phyloP scores from a whole-genome alignment of 1,140 invertebrate species.

The Zaprionus camerounensis region DNA sequence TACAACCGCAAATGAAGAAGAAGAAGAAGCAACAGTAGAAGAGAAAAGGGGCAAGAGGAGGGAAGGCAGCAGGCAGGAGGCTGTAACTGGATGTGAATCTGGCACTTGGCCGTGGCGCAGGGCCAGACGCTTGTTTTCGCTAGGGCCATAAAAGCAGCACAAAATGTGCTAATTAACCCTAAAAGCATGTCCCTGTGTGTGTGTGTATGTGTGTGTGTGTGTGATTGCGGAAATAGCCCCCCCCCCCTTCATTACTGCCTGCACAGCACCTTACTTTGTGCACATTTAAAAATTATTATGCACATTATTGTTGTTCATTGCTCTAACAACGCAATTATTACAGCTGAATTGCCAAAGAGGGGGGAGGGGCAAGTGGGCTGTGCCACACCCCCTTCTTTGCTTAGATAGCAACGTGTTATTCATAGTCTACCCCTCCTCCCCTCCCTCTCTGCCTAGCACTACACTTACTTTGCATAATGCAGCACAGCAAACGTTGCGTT shows the following conservation, averaged over 20 bases:
- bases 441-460: neutral
- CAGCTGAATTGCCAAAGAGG: neutral
- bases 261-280: slow-evolving; percentile 21
- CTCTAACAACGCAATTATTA: slow-evolving; percentile 79
- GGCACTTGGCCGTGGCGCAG: slow-evolving; percentile 69
- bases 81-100: slow-evolving; percentile 54
- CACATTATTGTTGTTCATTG: slow-evolving; percentile 80
- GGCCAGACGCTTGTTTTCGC: slow-evolving; percentile 75
- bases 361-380: too few relatives aligned
- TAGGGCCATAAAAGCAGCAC: slow-evolving; percentile 76
- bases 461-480: slow-evolving; percentile 1
- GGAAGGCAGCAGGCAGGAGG: slow-evolving; percentile 1
- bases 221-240: slow-evolving; percentile 14
- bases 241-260: neutral
- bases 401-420: slow-evolving; percentile 3
- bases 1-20: slow-evolving; percentile 72
- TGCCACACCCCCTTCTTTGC: neutral
- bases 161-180: slow-evolving; percentile 82
- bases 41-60: neutral
- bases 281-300: slow-evolving; percentile 80
- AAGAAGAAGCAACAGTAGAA: neutral
- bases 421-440: neutral
- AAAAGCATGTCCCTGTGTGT: slow-evolving; percentile 64
- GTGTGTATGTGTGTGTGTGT: slow-evolving; percentile 36
- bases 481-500: slow-evolving; percentile 16